A percentile compares a stretch with the other conserved stretches of the same genome.
These are phyloP conservation scores for Aplodontia rufa DNA, from an alignment of 2,113 vertebrate species.

Conservation along the genomic window DNA sequence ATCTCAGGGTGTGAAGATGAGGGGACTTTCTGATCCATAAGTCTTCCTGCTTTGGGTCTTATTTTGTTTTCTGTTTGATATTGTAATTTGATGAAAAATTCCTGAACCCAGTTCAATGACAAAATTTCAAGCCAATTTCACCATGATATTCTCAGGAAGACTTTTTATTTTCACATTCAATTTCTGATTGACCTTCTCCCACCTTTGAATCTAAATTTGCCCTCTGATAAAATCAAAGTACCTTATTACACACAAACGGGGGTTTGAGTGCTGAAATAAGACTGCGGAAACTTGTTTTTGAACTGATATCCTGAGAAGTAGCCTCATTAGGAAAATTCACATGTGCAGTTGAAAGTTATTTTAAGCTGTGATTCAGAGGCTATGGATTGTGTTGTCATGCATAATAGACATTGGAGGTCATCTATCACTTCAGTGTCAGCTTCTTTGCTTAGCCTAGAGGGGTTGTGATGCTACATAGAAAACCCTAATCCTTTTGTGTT, in stretches of 20 bases:
- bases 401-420: not conserved
- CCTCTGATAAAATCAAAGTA: not conserved
- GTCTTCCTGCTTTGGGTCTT: not conserved
- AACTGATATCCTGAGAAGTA: not conserved
- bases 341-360: conserved; percentile 49
- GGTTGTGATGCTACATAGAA: conserved; percentile 26
- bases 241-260: not conserved
- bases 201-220: not conserved
- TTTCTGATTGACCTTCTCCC: not conserved
- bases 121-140: not conserved
- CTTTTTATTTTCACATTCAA: not conserved
- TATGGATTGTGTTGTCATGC: not conserved
- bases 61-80: too few species aligned
- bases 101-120: not conserved
- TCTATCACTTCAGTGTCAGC: not conserved
- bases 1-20: not conserved
- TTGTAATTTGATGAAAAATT: not conserved
- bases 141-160: not conserved
- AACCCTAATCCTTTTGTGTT: conserved; percentile 64
- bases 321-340: conserved; percentile 58
- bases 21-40: not conserved
- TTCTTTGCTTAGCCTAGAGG: conserved; percentile 36
- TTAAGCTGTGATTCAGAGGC: conserved; percentile 28
- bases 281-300: not conserved
- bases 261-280: not conserved